Base-by-base conservation (phyloP, 2,888 invertebrate species). In the Lasioglossum oenotherae region DNA sequence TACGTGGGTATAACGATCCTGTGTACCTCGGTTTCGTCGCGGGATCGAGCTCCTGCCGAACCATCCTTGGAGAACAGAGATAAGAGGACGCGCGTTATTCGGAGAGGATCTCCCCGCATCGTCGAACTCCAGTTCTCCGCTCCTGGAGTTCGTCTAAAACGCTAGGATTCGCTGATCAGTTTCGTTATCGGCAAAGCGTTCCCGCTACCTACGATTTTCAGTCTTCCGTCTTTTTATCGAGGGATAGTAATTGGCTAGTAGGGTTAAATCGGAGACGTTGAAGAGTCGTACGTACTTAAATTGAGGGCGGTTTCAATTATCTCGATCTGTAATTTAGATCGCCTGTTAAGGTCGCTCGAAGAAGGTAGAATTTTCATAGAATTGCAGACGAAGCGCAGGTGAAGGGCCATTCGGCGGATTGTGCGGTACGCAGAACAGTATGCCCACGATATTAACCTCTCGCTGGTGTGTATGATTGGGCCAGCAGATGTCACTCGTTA, bases 401-500 rank as follows among this genome's bases (percentile, higher is more conserved):
- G 83, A 80, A 71, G 84, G 82, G 76, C 80, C 84, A 78, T 78
- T 64, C 27, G 64, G 76, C 77, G 82, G 82, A 87, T 78, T 79
- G 84, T 82, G 85, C 64, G 83, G 81, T 83, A 88, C 84, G 84
- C 80, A 75, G 87, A 90, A 84, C 86, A 82, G 76, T 81, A 88
- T 82, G 85, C 78, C 60, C 60, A 80, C 79, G 86, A 89, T 86
- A 90, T 90, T 90, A 90, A 90, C 87, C 88, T 90, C 88, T 85
- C 86, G 83, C 84, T 86, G 81, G 89, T 88, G 90, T 92, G 90
- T 93, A 93, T 93, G 93, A 94, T 94, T 94, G 94, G 92, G 89
- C 91, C 87, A 88, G 93, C 92, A 94, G 93, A 94, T 94, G 94
- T 94, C 94, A 94, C 94, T 94, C 93, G 93, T 94, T 95, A 94